Percentiles rank a stretch among this genome's conserved stretches.
phyloP scores from a whole-genome alignment of 2,888 invertebrate genomes.

The Gnatocerus cornutus region DNA sequence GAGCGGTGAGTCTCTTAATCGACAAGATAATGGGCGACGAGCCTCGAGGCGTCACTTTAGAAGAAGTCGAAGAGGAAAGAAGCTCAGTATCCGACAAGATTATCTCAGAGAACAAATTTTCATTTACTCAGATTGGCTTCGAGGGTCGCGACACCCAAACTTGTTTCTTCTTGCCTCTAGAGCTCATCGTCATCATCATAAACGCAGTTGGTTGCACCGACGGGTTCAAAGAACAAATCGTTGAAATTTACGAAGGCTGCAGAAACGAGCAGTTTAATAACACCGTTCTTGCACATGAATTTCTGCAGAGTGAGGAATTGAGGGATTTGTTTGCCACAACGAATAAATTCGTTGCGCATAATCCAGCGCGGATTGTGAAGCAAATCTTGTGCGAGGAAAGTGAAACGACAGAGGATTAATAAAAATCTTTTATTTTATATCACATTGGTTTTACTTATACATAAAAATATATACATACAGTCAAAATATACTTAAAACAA shows the following conservation, averaged over 20 bases:
- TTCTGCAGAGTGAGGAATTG: slow-evolving; percentile 61
- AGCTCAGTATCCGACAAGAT: slow-evolving; percentile 7
- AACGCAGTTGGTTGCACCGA: slow-evolving; percentile 64
- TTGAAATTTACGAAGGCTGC: slow-evolving; percentile 60
- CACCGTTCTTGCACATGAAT: slow-evolving; percentile 63
- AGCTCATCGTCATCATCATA: slow-evolving; percentile 62
- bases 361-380: slow-evolving; percentile 58
- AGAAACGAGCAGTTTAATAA: slow-evolving; percentile 61
- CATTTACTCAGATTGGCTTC: slow-evolving; percentile 54
- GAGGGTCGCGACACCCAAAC: slow-evolving; percentile 50
- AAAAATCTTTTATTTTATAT: slow-evolving; percentile 48
- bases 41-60: slow-evolving; percentile 60
- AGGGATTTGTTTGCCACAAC: slow-evolving; percentile 56
- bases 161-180: slow-evolving; percentile 62
- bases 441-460: slow-evolving; percentile 45
- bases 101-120: slow-evolving; percentile 50
- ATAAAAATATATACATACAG: slow-evolving; percentile 42
- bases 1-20: slow-evolving; percentile 57
- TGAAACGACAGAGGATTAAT: slow-evolving; percentile 16
- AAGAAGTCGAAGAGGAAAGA: slow-evolving; percentile 32
- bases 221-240: slow-evolving; percentile 62
- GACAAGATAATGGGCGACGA: slow-evolving; percentile 60
- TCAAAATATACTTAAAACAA: slow-evolving; percentile 39
- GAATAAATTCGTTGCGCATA: slow-evolving; percentile 59
- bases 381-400: slow-evolving; percentile 15